Evolutionary conservation across 1,140 invertebrate species (phyloP), one percentile per base, ranked within the genome.

Genomic region (Hermetia illucens): DNA sequence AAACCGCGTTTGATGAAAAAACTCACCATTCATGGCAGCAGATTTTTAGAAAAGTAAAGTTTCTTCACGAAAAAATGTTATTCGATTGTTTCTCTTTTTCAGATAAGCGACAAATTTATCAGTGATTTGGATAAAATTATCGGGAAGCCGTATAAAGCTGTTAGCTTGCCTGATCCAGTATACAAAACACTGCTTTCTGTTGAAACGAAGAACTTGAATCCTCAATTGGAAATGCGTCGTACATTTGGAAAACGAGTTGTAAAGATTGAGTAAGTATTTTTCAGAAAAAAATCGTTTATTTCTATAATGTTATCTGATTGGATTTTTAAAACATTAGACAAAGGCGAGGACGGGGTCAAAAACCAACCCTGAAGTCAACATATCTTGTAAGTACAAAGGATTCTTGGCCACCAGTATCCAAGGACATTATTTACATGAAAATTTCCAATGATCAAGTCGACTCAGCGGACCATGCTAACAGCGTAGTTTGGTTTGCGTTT

Each of bases 181-280:
- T 13, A 9, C 36, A 70, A 74, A 37, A 59, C 64, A 36, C 54
- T 77, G 22, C 51, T 87, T 8, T 62, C 50, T 20, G 63, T 85
- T 3, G 75, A 85, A 34, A 65, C 72, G 36, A 84, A 81, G 53
- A 66, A 85, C 60, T 62, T 93, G 3, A 89, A 88, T 65, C 71
- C 79, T 21, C 77, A 79, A 37, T 83, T 85, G 64, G 89, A 93
- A 64, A 63, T 91, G 43, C 81, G 77, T 40, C 74, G 74, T 50
- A 82, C 87, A 47, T 92, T 92, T 71, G 87, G 88, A 5, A 77
- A 78, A 8, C 79, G 79, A 58, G 77, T 82, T 38, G 68, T 85
- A 3, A 58, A 56, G 49, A 47, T 58, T 15, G 55, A 58, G 55
- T 58, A 47, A 39, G 57, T 54, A 12, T 36, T 37, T 19, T 31